phyloP scores from a whole-genome alignment of 2,797 vertebrate genomes.

The Pangasius djambal region DNA sequence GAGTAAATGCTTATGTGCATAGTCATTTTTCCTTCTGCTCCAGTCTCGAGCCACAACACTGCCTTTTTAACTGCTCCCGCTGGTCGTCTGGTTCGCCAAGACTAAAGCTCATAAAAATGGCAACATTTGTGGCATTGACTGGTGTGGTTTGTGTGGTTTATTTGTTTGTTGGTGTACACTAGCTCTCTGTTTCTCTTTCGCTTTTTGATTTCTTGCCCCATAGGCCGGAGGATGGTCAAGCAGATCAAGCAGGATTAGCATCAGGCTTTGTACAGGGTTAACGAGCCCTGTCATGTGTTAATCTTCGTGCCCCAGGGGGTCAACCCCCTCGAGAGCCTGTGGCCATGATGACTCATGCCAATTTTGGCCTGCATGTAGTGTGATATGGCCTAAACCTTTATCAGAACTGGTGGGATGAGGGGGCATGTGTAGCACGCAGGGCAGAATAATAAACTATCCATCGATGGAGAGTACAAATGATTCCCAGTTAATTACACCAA shows the following conservation, averaged over 20 bases:
- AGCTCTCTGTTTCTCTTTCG: slow-evolving; percentile 30
- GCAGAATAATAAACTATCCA: neutral
- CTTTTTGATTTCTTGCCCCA: slow-evolving; percentile 44
- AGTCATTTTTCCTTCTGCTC: neutral
- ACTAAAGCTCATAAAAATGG: neutral
- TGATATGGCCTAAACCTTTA: slow-evolving; percentile 16
- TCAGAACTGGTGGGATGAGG: neutral
- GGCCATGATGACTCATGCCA: slow-evolving; percentile 39
- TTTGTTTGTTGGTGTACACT: slow-evolving; percentile 45
- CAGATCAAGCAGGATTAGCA: slow-evolving; percentile 73
- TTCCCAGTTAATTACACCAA: neutral
- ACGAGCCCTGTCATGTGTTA: slow-evolving; percentile 78
- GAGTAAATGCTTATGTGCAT: neutral
- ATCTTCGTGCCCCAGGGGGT: slow-evolving; percentile 68
- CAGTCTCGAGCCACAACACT: neutral
- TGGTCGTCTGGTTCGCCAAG: neutral
- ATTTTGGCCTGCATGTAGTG: slow-evolving; percentile 26
- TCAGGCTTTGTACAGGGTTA: slow-evolving; percentile 80
- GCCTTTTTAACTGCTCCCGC: neutral
- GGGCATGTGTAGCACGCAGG: neutral
- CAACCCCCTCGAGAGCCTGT: slow-evolving; percentile 46
- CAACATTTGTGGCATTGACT: slow-evolving; percentile 57
- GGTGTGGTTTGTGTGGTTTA: slow-evolving; percentile 64
- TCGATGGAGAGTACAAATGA: neutral
- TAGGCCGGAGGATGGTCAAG: slow-evolving; percentile 58